Evolutionary conservation across 2,797 vertebrate species (phyloP).

Genomic region (Corythornis leucogaster): DNA sequence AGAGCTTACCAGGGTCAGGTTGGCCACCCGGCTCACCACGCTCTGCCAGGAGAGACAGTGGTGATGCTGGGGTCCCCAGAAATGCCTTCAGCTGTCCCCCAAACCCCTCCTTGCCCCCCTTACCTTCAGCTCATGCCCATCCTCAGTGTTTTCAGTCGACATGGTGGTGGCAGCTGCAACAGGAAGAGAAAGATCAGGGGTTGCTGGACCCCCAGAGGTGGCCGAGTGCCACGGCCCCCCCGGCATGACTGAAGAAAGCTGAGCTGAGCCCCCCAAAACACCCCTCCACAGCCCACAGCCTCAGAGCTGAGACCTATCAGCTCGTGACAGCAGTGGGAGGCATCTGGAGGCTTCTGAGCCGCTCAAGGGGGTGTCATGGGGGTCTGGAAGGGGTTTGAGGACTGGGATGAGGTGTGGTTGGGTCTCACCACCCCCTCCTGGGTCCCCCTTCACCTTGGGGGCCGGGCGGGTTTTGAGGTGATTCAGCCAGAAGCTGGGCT

Average conservation of each 20-base stretch:
- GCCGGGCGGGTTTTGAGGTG: neutral
- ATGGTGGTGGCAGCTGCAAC: neutral
- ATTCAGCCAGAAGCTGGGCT: neutral
- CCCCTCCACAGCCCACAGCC: accelerated
- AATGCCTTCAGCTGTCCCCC: accelerated
- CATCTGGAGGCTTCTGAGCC: neutral
- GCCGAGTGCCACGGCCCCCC: neutral
- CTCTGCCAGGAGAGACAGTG: slow-evolving; percentile 69
- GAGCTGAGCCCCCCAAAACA: neutral
- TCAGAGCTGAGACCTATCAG: neutral
- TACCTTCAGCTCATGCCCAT: neutral
- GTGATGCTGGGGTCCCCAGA: accelerated
- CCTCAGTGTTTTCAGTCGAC: neutral
- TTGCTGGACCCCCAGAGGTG: neutral
- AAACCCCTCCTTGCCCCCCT: accelerated
- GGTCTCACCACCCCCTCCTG: neutral
- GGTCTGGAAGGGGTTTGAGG: neutral
- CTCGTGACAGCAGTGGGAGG: accelerated
- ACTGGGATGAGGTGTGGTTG: accelerated
- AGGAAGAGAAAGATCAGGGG: neutral
- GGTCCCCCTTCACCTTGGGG: neutral
- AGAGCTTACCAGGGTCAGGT: slow-evolving; percentile 85
- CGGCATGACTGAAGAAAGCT: neutral
- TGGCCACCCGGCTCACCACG: slow-evolving; percentile 80
- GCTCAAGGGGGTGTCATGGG: accelerated